Evolutionary conservation across 2,888 invertebrate genomes (phyloP).

Genomic region (Pharmacophagus antenor): DNA sequence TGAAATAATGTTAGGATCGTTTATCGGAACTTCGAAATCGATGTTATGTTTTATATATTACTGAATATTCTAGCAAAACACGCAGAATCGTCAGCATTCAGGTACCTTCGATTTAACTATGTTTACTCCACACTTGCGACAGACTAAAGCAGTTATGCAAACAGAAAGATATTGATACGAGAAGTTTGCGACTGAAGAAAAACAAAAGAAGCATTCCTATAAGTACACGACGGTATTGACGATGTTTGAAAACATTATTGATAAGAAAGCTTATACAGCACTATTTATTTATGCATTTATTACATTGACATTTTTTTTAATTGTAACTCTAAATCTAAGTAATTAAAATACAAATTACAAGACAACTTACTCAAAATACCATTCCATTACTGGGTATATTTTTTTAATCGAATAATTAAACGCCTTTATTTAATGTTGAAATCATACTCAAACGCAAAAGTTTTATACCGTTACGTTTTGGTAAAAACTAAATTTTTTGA

Average conservation of each 20-base stretch:
- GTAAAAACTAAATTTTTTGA: neutral
- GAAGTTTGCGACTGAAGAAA: constrained; percentile 68
- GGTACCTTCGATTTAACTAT: constrained; percentile 51
- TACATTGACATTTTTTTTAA: neutral
- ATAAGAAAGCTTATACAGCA: constrained; percentile 30
- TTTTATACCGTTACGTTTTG: no score
- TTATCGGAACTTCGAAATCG: neutral
- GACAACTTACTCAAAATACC: no score
- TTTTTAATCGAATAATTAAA: no score
- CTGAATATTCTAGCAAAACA: constrained; percentile 16
- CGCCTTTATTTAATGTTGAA: no score
- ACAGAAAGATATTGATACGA: constrained; percentile 68
- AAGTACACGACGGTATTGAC: constrained; percentile 37
- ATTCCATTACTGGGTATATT: neutral
- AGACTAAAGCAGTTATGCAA: constrained; percentile 71
- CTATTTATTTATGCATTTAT: neutral
- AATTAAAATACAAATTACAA: no score
- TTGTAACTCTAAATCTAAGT: no score
- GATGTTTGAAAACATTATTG: constrained; percentile 36
- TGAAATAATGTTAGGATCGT: neutral
- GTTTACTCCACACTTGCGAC: constrained; percentile 57
- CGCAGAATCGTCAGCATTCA: constrained; percentile 37
- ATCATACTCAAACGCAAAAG: no score
- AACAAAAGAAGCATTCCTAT: constrained; percentile 57
- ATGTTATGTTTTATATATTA: constrained; percentile 13